These are phyloP conservation scores for Tachystola acroxantha DNA, from an alignment of 2,888 invertebrate species.

Conservation along the genomic window DNA sequence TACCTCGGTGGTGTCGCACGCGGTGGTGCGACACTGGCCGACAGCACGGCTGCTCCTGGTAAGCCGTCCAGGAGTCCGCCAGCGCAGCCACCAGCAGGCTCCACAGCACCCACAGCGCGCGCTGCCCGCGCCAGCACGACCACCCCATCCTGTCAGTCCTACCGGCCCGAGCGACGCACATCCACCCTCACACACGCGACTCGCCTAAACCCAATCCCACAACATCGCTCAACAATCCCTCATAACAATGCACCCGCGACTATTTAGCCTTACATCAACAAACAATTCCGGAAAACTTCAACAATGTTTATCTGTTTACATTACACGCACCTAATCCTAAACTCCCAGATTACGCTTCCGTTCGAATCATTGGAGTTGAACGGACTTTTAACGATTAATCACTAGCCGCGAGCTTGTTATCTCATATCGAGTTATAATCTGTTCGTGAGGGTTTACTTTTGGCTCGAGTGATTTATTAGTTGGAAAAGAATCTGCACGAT, in stretches of 20 bases:
- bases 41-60: constrained; percentile 82
- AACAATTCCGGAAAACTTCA: constrained; percentile 56
- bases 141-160: constrained; percentile 39
- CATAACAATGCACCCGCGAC: constrained; percentile 33
- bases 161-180: constrained; percentile 35
- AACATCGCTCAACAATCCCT: constrained; percentile 35
- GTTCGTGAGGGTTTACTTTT: constrained; percentile 59
- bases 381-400: constrained; percentile 59
- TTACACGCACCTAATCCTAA: constrained; percentile 53
- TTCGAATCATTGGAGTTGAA: constrained; percentile 46
- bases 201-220: constrained; percentile 32
- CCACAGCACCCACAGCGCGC: constrained; percentile 53
- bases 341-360: constrained; percentile 52
- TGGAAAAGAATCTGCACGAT: constrained; percentile 58
- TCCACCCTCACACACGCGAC: constrained; percentile 37
- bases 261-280: constrained; percentile 46
- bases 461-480: constrained; percentile 64
- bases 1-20: constrained; percentile 81
- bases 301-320: constrained; percentile 66
- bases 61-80: constrained; percentile 82
- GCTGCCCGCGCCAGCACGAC: constrained; percentile 35
- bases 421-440: constrained; percentile 66
- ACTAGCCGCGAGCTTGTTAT: constrained; percentile 54
- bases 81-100: constrained; percentile 62
- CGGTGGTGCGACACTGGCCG: constrained; percentile 77